Conservation (phyloP, 2,113 vertebrate genomes). For the Callochromis pleurospilus region DNA sequence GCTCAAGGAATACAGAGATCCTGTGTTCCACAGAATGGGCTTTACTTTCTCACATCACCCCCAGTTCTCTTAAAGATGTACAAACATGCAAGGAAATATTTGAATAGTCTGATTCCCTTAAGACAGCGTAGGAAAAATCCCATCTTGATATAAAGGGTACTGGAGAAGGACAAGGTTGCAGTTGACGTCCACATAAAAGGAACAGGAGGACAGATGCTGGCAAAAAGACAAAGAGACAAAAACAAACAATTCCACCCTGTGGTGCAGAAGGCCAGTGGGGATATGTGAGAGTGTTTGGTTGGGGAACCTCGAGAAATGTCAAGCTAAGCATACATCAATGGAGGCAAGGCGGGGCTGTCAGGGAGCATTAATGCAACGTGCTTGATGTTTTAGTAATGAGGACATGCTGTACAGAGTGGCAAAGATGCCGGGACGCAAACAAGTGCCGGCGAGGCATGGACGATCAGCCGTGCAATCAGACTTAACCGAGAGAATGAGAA, state of each 20-base stretch:
- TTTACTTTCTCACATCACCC: not conserved
- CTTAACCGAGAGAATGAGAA: not conserved
- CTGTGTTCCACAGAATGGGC: not conserved
- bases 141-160: not conserved
- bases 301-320: conserved; percentile 43
- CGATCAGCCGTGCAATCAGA: conserved; percentile 4
- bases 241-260: conserved; percentile 11
- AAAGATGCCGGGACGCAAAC: not conserved
- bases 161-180: not conserved
- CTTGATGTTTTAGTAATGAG: conserved; percentile 61
- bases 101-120: not conserved
- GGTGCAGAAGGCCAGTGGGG: not conserved
- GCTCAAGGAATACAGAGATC: not conserved
- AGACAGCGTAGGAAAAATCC: not conserved
- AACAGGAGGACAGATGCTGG: not conserved
- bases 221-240: not conserved
- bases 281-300: not conserved
- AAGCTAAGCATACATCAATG: conserved; percentile 57
- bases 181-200: not conserved
- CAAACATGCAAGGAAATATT: not conserved
- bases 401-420: conserved; percentile 12
- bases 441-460: not conserved
- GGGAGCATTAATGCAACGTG: conserved; percentile 37
- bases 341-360: conserved; percentile 32
- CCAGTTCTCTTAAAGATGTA: not conserved